Percentiles rank a stretch among this genome's conserved stretches.
Conservation (phyloP, 2,797 vertebrate species). For the Tragopan temminckii region DNA sequence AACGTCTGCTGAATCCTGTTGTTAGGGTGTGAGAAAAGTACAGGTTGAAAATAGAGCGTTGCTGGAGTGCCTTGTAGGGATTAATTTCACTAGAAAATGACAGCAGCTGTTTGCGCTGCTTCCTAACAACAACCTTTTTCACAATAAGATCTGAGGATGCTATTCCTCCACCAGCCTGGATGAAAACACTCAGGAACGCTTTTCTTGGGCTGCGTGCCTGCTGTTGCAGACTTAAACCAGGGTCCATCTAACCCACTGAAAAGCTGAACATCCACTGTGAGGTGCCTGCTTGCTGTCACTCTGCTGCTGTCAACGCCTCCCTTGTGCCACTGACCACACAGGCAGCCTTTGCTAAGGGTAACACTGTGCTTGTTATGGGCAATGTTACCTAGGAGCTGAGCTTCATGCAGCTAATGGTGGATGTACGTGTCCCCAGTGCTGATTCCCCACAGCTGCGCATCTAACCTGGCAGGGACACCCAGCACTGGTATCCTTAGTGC, state of each 20-base stretch:
- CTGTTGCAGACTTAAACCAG: not conserved
- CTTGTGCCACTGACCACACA: not conserved
- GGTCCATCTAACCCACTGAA: not conserved
- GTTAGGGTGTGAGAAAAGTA: not conserved
- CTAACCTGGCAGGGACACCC: accelerated
- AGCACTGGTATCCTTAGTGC: not conserved
- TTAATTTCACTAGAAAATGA: conserved; percentile 14
- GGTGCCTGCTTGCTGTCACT: not conserved
- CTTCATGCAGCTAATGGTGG: not conserved
- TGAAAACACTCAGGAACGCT: accelerated
- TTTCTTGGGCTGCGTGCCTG: not conserved
- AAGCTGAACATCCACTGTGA: not conserved
- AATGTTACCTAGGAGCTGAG: not conserved
- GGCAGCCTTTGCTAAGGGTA: not conserved
- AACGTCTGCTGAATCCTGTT: not conserved
- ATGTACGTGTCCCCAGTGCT: not conserved
- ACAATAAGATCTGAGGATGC: not conserved
- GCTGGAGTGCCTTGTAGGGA: not conserved
- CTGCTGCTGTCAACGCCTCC: not conserved
- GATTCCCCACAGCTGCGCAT: accelerated
- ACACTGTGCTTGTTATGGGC: not conserved
- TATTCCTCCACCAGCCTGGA: not conserved
- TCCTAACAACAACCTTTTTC: not conserved
- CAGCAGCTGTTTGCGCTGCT: not conserved
- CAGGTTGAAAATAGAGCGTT: not conserved